Percentiles rank a stretch among this genome's conserved stretches.
phyloP scores from a whole-genome alignment of 2,888 invertebrate species.

The Drosophila antonietae region DNA sequence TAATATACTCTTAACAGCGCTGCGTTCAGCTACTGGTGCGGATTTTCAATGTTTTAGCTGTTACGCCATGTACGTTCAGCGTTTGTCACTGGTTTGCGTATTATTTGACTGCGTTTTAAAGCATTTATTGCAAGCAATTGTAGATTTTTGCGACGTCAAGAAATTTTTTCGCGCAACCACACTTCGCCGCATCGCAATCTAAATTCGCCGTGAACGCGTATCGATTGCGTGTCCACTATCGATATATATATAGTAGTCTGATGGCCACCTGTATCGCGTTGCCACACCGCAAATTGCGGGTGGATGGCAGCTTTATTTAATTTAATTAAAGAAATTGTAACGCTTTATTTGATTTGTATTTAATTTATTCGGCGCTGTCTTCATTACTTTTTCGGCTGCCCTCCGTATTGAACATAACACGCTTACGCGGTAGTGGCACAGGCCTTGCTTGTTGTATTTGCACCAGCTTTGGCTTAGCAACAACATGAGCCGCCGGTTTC shows the following conservation, averaged over 20 bases:
- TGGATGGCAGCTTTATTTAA: constrained; percentile 15
- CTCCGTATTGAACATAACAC: constrained; percentile 80
- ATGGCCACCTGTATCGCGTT: constrained; percentile 12
- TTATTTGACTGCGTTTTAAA: constrained; percentile 52
- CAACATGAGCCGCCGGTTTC: constrained; percentile 63
- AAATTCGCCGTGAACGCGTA: constrained; percentile 44
- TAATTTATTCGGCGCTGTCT: constrained; percentile 20
- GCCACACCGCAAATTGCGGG: constrained; percentile 18
- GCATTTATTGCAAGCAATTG: constrained; percentile 62
- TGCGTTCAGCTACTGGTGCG: constrained; percentile 42
- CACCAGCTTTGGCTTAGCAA: constrained; percentile 22
- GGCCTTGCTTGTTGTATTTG: constrained; percentile 55
- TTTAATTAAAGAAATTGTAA: not conserved
- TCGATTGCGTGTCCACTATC: constrained; percentile 38
- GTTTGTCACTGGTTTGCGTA: constrained; percentile 60
- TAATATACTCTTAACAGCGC: constrained; percentile 53
- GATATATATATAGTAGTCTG: constrained; percentile 23
- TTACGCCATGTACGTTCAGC: constrained; percentile 65
- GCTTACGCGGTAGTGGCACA: constrained; percentile 82
- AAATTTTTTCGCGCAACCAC: constrained; percentile 64
- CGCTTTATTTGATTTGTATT: not conserved
- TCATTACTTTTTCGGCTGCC: constrained; percentile 35
- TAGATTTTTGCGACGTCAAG: constrained; percentile 62
- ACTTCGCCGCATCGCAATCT: constrained; percentile 63
- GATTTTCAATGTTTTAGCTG: constrained; percentile 42